Conservation (phyloP, 2,888 invertebrate genomes). For the Archips crataeganus region DNA sequence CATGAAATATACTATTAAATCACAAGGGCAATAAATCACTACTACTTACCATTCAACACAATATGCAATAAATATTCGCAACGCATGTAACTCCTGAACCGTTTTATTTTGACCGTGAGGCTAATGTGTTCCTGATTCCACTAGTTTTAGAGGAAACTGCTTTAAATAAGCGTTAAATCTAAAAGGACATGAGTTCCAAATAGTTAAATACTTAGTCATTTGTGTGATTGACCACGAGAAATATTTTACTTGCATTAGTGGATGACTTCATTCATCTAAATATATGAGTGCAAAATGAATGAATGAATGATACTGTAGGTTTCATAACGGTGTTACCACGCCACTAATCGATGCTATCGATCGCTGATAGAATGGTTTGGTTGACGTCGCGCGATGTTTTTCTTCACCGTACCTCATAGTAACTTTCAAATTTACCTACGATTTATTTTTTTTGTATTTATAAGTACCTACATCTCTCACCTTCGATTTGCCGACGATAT, state of each 20-base stretch:
- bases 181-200: background rate
- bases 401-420: no score
- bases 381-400: no score
- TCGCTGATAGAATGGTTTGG: no score
- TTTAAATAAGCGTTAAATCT: background rate
- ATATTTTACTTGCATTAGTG: background rate
- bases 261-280: no score
- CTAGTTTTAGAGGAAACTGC: background rate
- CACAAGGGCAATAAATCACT: background rate
- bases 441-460: no score
- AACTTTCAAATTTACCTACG: no score
- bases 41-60: background rate
- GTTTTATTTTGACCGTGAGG: background rate
- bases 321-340: no score
- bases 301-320: no score
- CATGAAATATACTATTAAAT: slow-evolving; percentile 4
- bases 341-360: no score
- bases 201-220: background rate
- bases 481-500: no score
- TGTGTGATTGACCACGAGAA: background rate
- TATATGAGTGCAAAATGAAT: no score
- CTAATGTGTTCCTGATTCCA: slow-evolving; percentile 4
- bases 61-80: background rate
- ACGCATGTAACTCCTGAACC: background rate
- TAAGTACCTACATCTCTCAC: no score